Conservation (phyloP, 1,140 invertebrate genomes). For the Teleopsis dalmanni region DNA sequence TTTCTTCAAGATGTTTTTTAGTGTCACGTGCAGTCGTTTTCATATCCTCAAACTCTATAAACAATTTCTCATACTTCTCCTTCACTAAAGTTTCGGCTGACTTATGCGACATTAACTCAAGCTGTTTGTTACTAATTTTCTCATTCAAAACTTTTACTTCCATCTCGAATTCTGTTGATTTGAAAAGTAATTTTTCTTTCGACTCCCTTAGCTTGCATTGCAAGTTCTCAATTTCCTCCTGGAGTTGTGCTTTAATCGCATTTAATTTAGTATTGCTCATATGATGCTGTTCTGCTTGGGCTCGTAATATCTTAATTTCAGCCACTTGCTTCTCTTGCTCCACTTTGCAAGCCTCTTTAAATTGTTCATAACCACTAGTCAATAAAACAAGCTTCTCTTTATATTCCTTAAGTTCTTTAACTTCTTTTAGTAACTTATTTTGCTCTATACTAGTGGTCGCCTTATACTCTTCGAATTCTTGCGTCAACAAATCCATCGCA, state of each 20-base stretch:
- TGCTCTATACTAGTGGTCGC: no score
- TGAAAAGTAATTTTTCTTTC: background rate
- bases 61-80: constrained; percentile 11
- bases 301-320: no score
- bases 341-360: no score
- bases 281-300: no score
- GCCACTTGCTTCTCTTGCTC: no score
- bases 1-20: constrained; percentile 10
- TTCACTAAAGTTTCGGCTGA: constrained; percentile 7
- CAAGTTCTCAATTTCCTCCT: background rate
- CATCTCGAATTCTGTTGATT: background rate
- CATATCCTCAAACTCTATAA: constrained; percentile 9
- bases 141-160: constrained; percentile 3
- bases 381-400: constrained; percentile 1
- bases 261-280: no score
- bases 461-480: no score
- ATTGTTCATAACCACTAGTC: constrained; percentile 1
- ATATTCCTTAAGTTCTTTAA: no score
- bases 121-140: background rate
- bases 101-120: constrained; percentile 6
- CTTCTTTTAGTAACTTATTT: no score
- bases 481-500: no score
- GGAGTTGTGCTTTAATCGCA: background rate
- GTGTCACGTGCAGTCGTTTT: constrained; percentile 1
- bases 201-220: background rate